Percentiles rank a stretch among this genome's conserved stretches.
phyloP scores from a whole-genome alignment of 92 coral and sea anemone species.

The Porites lobata region DNA sequence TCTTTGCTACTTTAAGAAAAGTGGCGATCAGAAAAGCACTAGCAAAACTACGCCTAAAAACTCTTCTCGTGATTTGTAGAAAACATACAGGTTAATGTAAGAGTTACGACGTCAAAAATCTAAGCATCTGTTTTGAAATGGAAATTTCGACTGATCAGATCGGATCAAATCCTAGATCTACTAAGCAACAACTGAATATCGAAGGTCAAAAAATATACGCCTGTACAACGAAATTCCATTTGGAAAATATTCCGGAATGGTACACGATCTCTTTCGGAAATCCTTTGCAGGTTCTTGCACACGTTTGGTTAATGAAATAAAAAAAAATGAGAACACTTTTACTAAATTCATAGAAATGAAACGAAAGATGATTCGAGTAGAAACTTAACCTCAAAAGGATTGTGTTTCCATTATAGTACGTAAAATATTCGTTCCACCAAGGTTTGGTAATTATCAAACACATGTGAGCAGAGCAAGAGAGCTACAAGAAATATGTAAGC shows the following conservation, averaged over 20 bases:
- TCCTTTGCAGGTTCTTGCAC: conserved; percentile 37
- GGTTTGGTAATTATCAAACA: conserved; percentile 40
- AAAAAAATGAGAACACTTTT: neutral
- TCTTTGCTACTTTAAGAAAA: neutral
- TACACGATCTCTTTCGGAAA: neutral
- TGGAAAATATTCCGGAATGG: neutral
- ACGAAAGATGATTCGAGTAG: conserved; percentile 7
- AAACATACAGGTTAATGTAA: neutral
- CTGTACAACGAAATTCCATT: neutral
- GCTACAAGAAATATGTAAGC: conserved; percentile 24
- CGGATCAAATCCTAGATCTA: conserved; percentile 35
- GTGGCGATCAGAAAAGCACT: neutral
- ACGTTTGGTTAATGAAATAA: conserved; percentile 13
- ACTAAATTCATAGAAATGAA: neutral
- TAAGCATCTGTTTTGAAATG: conserved; percentile 28
- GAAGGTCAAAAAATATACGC: conserved; percentile 15
- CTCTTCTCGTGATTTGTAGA: neutral
- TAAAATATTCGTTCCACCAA: conserved; percentile 8
- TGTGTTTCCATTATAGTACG: conserved; percentile 18
- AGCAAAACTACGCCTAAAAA: conserved; percentile 1
- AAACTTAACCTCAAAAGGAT: conserved; percentile 12
- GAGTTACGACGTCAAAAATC: conserved; percentile 16
- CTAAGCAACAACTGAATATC: conserved; percentile 33
- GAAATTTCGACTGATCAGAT: conserved; percentile 42
- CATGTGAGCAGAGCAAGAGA: conserved; percentile 29